Base-by-base conservation (phyloP, 2,113 vertebrate species). In the Oophaga pumilio region DNA sequence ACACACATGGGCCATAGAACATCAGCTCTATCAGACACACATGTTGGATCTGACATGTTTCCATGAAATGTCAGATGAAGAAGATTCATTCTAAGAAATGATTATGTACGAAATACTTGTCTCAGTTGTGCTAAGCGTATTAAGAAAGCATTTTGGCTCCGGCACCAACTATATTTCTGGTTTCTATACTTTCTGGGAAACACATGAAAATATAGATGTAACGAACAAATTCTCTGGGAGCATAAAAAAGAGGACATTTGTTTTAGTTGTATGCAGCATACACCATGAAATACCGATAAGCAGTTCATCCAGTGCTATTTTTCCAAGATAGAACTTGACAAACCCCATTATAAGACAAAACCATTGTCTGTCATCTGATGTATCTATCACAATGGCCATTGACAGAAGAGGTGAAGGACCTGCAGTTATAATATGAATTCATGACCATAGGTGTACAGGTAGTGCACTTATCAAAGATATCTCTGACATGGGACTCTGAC, bases 1-100 rank as follows among this genome's bases (percentile, higher is more conserved):
- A 69, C 43, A 83, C 81, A 83, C 81, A 83, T 83, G 81, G 81
- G 24, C n/a, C 49, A 26, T 49, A 83, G 64, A 11, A 83, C 49
- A 53, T 83, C 43, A 83, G 14, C 26, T 69, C 81, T 83, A 53
- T 83, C 62, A 28, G 60, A 69, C 8, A 33, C 81, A 83, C 62
- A 83, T 68, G 62, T 50, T 83, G 80, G 13, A 24, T 12, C 64
- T 68, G 59, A 83, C 43, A 50, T 83, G 20, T 68, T 82, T 68
- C 43, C 60, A 68, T 82, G 43, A 66, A 82, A 66, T 82, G 62
- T 68, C 81, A 53, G 80, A 53, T 50, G 2, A 52, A 52, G 22
- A 66, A 83, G 24, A 52, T 68, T 50, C 49, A 68, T 83, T 59
- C 57, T 80, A 74, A 20, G 43, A 80, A 80, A 60, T 28, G 22